phyloP scores from a whole-genome alignment of 2,888 invertebrate genomes.

The Tenthredo scrophulariae region DNA sequence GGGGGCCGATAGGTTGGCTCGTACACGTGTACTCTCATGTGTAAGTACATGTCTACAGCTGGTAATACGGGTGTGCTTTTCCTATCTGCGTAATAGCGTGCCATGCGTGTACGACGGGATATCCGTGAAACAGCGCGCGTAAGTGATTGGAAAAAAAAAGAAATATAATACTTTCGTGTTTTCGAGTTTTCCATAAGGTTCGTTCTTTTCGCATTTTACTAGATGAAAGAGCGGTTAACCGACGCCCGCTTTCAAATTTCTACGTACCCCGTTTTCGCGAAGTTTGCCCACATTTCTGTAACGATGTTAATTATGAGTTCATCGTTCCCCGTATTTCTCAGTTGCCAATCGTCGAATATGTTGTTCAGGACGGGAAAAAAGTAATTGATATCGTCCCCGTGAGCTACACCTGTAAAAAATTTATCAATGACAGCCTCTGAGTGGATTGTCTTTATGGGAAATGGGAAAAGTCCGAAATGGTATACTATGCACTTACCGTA shows the following conservation, averaged over 20 bases:
- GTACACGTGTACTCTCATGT: background rate
- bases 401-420: conserved; percentile 63
- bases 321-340: conserved; percentile 66
- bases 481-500: conserved; percentile 63
- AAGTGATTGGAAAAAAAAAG: background rate
- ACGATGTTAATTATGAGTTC: conserved; percentile 68
- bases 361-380: conserved; percentile 66
- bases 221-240: background rate
- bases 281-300: conserved; percentile 70
- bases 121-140: conserved; percentile 5
- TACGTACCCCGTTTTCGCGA: conserved; percentile 69
- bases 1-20: background rate
- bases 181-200: background rate
- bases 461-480: background rate
- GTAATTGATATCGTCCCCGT: conserved; percentile 71
- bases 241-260: background rate
- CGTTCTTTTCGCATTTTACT: background rate
- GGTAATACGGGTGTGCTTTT: conserved; percentile 29
- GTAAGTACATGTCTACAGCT: conserved; percentile 19
- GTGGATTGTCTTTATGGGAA: too few species aligned
- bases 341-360: conserved; percentile 55
- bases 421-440: background rate
- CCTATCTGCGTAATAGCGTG: background rate
- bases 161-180: background rate
- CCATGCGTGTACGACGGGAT: background rate